Evolutionary conservation across 2,113 vertebrate species (phyloP).

Genomic region (Lycaon pictus): DNA sequence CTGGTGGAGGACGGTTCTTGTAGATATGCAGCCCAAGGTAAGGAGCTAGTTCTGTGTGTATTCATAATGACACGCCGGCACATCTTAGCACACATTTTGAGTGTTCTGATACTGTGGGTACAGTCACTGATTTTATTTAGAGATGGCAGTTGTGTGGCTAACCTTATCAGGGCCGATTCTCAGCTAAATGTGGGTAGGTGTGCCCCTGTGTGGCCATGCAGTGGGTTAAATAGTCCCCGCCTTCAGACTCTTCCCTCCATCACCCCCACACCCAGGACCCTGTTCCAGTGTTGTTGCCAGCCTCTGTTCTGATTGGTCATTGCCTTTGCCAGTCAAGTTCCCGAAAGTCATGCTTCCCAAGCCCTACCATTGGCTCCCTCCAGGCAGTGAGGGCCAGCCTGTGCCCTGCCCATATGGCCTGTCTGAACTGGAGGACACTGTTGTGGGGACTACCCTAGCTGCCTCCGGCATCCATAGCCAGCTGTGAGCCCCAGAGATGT

Average conservation of each 20-base stretch:
- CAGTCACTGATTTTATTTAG: not conserved
- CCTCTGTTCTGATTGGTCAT: not conserved
- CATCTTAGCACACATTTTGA: not conserved
- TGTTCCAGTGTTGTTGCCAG: not conserved
- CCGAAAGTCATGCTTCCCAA: not conserved
- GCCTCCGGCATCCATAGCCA: not conserved
- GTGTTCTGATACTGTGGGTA: accelerated
- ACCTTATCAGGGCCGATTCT: not conserved
- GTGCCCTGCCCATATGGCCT: not conserved
- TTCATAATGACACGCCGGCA: accelerated
- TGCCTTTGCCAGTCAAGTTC: not conserved
- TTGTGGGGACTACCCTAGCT: not conserved
- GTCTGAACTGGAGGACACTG: not conserved
- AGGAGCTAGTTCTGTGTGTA: not conserved
- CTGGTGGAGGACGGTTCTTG: slow-evolving; percentile 97
- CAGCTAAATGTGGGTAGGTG: not conserved
- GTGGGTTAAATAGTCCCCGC: accelerated
- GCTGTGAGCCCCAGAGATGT: accelerated
- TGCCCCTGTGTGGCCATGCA: not conserved
- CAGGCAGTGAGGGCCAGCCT: not conserved
- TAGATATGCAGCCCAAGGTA: slow-evolving; percentile 96
- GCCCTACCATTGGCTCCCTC: not conserved
- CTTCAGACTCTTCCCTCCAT: accelerated
- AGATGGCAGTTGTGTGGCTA: not conserved
- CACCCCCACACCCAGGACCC: not conserved